A percentile compares a stretch with the other conserved stretches of the same genome.
Evolutionary conservation across 2,888 invertebrate genomes (phyloP).

Genomic region (Napeogenes inachia): DNA sequence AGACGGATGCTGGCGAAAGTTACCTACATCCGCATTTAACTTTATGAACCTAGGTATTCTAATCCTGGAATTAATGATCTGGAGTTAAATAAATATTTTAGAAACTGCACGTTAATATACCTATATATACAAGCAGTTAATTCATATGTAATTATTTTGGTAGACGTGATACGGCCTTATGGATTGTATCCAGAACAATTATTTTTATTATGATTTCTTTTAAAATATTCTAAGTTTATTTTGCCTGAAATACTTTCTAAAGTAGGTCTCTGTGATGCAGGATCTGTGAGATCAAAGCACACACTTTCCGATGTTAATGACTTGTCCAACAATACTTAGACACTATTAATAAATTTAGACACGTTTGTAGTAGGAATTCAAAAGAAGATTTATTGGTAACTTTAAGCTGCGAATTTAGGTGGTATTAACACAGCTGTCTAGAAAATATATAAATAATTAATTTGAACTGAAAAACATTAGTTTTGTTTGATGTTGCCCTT

Average conservation of each 20-base stretch:
- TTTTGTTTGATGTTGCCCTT: constrained; percentile 30
- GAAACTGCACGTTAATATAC: too few species aligned
- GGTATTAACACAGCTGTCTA: not conserved
- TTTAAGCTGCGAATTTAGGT: constrained; percentile 1
- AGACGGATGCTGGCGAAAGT: constrained; percentile 27
- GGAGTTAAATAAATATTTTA: too few species aligned
- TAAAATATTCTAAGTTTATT: too few species aligned
- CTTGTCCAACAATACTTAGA: not conserved
- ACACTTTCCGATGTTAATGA: not conserved
- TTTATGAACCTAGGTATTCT: constrained; percentile 20
- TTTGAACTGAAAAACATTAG: too few species aligned
- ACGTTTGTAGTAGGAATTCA: not conserved
- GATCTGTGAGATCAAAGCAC: not conserved
- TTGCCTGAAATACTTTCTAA: too few species aligned
- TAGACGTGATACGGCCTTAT: too few species aligned
- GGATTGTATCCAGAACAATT: too few species aligned
- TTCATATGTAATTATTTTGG: too few species aligned
- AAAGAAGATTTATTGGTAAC: not conserved
- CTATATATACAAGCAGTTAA: too few species aligned
- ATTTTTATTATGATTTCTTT: too few species aligned
- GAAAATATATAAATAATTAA: not conserved
- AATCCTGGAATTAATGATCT: constrained; percentile 23
- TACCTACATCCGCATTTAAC: constrained; percentile 17
- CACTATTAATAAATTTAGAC: not conserved
- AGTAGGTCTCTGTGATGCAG: too few species aligned